Base-by-base conservation (phyloP, 1,140 invertebrate species). In the Oryctes rhinoceros region DNA sequence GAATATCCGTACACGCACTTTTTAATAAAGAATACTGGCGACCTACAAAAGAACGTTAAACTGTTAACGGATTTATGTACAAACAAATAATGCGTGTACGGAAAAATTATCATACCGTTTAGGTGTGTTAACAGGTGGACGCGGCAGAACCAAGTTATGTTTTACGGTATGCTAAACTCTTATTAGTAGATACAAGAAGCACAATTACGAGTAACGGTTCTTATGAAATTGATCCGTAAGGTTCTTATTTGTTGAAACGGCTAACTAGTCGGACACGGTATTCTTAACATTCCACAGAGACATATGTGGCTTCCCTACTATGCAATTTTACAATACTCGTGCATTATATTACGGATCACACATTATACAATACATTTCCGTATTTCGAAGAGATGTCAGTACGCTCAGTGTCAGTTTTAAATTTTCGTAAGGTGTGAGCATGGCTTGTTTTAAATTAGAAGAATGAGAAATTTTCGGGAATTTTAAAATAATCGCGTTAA, bases 111-210 rank as follows among this genome's bases (percentile, higher is more conserved):
- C 37, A 78, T 76, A 48, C 18, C 11, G 11, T 47, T 44, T 76
- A 76, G 74, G 74, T 18, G 35, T 76, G 74, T 76, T 76, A 76
- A 39, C 74, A 76, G 74, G 74, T 76, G 74, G 47, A 76, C 18
- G 6, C 74, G 15, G 74, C 20, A 20, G 18, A 67, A 67, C 20
- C 65, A 35, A 67, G 65, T 67, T 67, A 67, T 67, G 20, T 35
- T 67, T 67, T 67, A 67, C 65, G 65, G 65, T 67, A 53, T 53
- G 47, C n/a, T 47, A 76, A 44, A 15, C 47, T 76, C 75, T 10
- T 44, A 76, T 76, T 44, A 76, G 75, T 76, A 39, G 47, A 76
- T 76, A 35, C 18, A 20, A n/a, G 15, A 20, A 10, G 6, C 18
- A 35, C 11, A 74, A 11, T 39, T 9, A 47, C 11, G 35, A 10